Evolutionary conservation across 2,797 vertebrate genomes (phyloP).

Genomic region (Buphagus erythrorhynchus): DNA sequence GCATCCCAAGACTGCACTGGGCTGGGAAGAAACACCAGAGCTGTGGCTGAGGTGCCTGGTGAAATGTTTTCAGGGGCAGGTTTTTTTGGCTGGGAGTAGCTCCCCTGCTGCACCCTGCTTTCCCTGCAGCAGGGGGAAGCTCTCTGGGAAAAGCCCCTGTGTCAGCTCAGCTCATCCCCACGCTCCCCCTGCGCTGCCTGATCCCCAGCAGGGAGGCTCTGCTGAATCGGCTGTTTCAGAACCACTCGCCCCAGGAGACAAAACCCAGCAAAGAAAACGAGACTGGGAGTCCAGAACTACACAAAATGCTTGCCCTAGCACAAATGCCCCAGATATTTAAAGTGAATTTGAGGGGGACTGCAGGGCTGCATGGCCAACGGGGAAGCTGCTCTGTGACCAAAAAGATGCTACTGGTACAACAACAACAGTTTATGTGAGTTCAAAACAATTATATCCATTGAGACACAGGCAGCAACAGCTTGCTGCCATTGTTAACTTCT

Average conservation of each 20-base stretch:
- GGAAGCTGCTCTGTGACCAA: rapidly evolving
- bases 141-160: neutral
- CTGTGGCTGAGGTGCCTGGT: rapidly evolving
- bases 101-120: neutral
- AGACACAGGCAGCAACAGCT: neutral
- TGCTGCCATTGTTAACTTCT: neutral
- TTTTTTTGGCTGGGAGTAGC: neutral
- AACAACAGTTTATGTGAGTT: neutral
- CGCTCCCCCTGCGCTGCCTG: neutral
- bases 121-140: neutral
- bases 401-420: neutral
- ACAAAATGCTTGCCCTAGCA: neutral
- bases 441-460: neutral
- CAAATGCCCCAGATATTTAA: neutral
- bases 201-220: rapidly evolving
- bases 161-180: neutral
- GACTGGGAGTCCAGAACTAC: neutral
- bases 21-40: neutral
- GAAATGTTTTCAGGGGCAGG: neutral
- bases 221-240: rapidly evolving
- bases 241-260: neutral
- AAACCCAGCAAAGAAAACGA: neutral
- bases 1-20: rapidly evolving
- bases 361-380: rapidly evolving
- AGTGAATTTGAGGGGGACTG: neutral